phyloP scores from a whole-genome alignment of 2,888 invertebrate species.

The Callimorpha dominula region DNA sequence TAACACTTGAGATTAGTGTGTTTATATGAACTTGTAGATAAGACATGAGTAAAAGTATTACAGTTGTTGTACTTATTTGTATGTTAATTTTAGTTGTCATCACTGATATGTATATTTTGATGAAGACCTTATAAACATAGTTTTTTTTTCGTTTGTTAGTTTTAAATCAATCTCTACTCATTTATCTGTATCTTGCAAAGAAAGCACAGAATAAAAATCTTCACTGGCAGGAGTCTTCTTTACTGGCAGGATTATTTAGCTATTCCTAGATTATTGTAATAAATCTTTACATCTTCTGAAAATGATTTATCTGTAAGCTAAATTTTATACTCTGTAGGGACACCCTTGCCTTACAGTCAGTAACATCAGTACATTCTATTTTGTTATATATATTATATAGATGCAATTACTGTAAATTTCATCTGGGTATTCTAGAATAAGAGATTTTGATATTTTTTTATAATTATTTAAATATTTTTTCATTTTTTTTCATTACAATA shows the following conservation, averaged over 20 bases:
- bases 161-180: background rate
- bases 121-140: background rate
- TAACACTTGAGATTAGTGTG: constrained; percentile 30
- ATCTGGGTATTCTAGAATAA: no score
- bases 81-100: constrained; percentile 9
- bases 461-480: no score
- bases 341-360: background rate
- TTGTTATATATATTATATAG: no score
- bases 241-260: background rate
- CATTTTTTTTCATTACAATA: no score
- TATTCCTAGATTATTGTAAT: background rate
- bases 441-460: no score
- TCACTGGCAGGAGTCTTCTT: no score
- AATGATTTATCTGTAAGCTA: background rate
- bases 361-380: no score
- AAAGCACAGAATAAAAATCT: background rate
- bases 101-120: background rate
- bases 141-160: no score
- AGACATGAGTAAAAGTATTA: constrained; percentile 3
- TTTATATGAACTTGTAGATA: constrained; percentile 27
- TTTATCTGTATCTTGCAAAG: background rate
- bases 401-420: no score
- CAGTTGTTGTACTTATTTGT: constrained; percentile 13
- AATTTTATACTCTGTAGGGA: background rate
- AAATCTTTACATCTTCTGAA: background rate